Conservation (phyloP, 2,888 invertebrate species). For the Harmothoe impar region DNA sequence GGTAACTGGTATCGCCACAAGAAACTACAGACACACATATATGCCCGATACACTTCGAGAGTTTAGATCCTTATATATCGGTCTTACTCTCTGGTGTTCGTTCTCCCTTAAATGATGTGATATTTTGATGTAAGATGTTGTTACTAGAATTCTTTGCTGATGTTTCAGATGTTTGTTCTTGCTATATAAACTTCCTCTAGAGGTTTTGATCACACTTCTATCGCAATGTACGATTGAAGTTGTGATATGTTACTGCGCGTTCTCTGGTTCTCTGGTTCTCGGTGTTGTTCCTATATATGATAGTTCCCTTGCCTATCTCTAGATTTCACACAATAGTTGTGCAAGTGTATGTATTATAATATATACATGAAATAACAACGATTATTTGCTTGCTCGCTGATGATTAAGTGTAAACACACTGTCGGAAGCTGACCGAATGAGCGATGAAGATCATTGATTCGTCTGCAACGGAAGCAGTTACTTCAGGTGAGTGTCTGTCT, state of each 20-base stretch:
- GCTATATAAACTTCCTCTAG: neutral
- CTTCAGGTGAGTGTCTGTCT: slow-evolving; percentile 49
- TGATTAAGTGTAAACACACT: slow-evolving; percentile 41
- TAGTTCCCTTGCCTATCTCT: slow-evolving; percentile 25
- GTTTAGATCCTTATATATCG: slow-evolving; percentile 43
- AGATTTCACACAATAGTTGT: slow-evolving; percentile 18
- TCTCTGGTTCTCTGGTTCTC: slow-evolving; percentile 42
- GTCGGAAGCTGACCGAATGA: neutral
- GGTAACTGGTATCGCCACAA: slow-evolving; percentile 55
- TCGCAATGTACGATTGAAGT: slow-evolving; percentile 38
- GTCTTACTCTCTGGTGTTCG: slow-evolving; percentile 44
- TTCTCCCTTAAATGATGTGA: slow-evolving; percentile 17
- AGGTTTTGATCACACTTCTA: slow-evolving; percentile 42
- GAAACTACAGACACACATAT: slow-evolving; percentile 62
- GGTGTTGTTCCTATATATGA: slow-evolving; percentile 15
- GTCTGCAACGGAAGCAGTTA: slow-evolving; percentile 47
- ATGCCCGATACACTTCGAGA: slow-evolving; percentile 63
- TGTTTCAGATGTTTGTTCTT: neutral
- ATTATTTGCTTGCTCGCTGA: neutral
- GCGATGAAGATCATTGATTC: slow-evolving; percentile 37
- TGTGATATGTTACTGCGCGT: neutral
- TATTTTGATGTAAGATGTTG: neutral
- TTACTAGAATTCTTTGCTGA: neutral
- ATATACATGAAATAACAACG: neutral
- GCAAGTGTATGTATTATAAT: slow-evolving; percentile 7